A percentile compares a stretch with the other conserved stretches of the same genome.
Conservation (phyloP, 2,888 invertebrate genomes). For the Synanthedon andrenaeformis region DNA sequence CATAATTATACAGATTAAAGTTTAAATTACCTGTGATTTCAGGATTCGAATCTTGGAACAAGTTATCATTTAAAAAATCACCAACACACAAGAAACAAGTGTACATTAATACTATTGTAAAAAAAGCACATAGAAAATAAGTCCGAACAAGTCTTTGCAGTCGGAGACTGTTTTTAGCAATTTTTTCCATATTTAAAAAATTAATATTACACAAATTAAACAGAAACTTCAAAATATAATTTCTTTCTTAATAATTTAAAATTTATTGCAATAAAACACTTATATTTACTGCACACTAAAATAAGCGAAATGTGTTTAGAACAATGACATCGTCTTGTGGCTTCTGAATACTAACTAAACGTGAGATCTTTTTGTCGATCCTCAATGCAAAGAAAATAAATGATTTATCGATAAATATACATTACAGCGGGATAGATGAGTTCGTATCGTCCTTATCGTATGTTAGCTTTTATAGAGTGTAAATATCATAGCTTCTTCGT, state of each 20-base stretch:
- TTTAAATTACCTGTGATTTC: background rate
- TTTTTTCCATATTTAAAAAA: background rate
- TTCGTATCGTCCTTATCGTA: constrained; percentile 36
- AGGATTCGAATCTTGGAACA: background rate
- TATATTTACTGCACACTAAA: constrained; percentile 38
- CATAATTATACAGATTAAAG: too few species aligned
- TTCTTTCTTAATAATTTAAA: too few species aligned
- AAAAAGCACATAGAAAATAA: background rate
- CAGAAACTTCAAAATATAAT: too few species aligned
- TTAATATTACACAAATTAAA: constrained; percentile 12
- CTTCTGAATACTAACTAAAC: too few species aligned
- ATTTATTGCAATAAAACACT: constrained; percentile 23
- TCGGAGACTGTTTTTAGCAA: too few species aligned
- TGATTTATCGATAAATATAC: constrained; percentile 38
- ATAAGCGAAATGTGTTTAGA: constrained; percentile 14
- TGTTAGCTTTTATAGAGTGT: background rate
- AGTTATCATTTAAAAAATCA: background rate
- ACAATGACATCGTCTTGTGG: constrained; percentile 1
- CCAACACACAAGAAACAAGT: background rate
- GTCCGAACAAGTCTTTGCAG: too few species aligned
- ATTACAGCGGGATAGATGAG: constrained; percentile 18
- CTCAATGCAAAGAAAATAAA: constrained; percentile 21
- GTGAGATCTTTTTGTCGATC: too few species aligned
- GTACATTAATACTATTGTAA: background rate
- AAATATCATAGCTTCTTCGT: too few species aligned